Conservation (phyloP, 2,888 invertebrate genomes). For the Alviniconcha strummeri region DNA sequence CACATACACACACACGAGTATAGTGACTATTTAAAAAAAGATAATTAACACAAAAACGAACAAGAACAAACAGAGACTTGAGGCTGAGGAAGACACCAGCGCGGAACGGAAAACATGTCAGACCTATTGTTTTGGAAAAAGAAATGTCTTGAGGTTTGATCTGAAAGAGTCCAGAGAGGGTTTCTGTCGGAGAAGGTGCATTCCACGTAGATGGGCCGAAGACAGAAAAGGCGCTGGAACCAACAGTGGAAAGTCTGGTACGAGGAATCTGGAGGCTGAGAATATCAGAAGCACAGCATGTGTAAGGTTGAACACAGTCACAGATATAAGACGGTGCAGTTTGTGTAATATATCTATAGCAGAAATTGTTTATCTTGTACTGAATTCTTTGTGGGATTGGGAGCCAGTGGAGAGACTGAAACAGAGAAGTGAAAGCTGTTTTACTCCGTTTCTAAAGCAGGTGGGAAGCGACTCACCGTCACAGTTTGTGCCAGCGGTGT, state of each 20-base stretch:
- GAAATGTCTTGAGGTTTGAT: neutral
- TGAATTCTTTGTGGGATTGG: no score
- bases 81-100: neutral
- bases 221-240: no score
- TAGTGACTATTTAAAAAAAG: neutral
- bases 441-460: neutral
- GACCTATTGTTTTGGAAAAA: neutral
- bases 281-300: no score
- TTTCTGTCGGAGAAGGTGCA: no score
- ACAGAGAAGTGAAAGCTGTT: neutral
- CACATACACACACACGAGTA: neutral
- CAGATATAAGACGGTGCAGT: neutral
- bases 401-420: neutral
- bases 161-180: no score
- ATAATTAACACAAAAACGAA: neutral
- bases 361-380: no score
- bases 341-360: neutral
- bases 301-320: neutral
- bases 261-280: no score
- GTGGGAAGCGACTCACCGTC: constrained; percentile 32
- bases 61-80: neutral
- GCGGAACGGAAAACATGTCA: no score
- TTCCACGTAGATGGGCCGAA: no score
- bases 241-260: no score
- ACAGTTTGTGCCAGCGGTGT: constrained; percentile 44